Conservation (phyloP, 2,797 vertebrate genomes). For the Sebastes alutus region DNA sequence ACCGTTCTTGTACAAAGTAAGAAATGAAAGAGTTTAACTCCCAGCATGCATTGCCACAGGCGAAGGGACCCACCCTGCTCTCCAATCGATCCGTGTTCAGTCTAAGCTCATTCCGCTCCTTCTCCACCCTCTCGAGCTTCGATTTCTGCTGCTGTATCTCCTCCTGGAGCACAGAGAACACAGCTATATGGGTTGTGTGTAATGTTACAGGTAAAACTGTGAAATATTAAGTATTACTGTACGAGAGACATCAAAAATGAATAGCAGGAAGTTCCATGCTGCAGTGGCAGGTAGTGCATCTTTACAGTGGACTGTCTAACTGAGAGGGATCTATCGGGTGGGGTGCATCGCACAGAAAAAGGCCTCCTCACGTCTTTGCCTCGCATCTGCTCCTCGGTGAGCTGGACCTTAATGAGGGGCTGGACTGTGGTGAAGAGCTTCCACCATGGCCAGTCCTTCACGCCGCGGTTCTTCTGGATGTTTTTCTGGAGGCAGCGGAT, state of each 20-base stretch:
- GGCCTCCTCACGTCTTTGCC: slow-evolving; percentile 88
- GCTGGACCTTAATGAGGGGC: slow-evolving; percentile 95
- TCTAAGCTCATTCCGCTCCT: slow-evolving; percentile 93
- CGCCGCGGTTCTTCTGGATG: slow-evolving; percentile 91
- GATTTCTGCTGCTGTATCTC: slow-evolving; percentile 93
- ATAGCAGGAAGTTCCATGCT: neutral
- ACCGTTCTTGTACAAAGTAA: neutral
- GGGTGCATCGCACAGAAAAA: neutral
- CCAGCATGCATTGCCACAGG: slow-evolving; percentile 54
- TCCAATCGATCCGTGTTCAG: slow-evolving; percentile 94
- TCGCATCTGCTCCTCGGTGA: slow-evolving; percentile 95
- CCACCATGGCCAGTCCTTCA: slow-evolving; percentile 98
- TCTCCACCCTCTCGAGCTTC: slow-evolving; percentile 95
- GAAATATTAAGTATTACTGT: slow-evolving; percentile 9
- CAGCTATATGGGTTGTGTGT: neutral
- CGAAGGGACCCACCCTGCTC: slow-evolving; percentile 85
- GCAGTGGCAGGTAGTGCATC: neutral
- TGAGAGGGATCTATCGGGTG: neutral
- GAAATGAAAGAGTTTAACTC: slow-evolving; percentile 29
- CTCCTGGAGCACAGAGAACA: slow-evolving; percentile 82
- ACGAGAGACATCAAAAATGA: slow-evolving; percentile 3
- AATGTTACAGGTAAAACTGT: slow-evolving; percentile 1
- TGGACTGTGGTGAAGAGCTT: slow-evolving; percentile 95
- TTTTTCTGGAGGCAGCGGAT: slow-evolving; percentile 89
- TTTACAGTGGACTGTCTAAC: neutral